phyloP scores from a whole-genome alignment of 1,140 invertebrate genomes.

The Cherax destructor region DNA sequence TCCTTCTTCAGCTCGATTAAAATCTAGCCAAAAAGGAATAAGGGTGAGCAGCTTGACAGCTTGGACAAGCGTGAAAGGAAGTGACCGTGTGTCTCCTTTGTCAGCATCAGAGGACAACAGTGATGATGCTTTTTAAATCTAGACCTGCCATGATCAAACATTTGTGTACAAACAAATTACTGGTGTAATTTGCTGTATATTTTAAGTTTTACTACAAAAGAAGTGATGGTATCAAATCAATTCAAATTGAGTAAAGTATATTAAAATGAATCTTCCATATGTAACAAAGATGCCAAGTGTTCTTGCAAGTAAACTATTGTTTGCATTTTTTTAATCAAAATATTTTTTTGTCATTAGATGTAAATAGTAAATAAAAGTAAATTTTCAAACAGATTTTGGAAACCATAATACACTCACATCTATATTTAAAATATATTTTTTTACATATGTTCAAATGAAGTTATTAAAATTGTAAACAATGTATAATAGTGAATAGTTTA shows the following conservation, averaged over 20 bases:
- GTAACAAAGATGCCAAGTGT: neutral
- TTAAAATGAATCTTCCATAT: neutral
- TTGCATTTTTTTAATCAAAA: neutral
- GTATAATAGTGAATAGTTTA: too few species aligned
- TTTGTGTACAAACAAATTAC: neutral
- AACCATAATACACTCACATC: too few species aligned
- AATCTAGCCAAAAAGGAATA: neutral
- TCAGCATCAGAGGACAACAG: conserved; percentile 18
- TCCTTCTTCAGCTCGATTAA: neutral
- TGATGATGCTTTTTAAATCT: conserved; percentile 3
- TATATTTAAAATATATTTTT: too few species aligned
- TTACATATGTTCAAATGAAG: too few species aligned
- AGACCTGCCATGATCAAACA: neutral
- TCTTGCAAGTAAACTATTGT: neutral
- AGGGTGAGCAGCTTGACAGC: neutral
- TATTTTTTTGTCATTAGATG: neutral
- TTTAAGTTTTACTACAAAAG: too few species aligned
- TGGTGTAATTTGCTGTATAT: too few species aligned
- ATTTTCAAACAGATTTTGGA: neutral
- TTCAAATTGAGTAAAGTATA: neutral
- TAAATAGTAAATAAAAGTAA: neutral
- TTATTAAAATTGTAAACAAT: too few species aligned
- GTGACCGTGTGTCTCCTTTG: neutral
- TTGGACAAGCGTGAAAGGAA: conserved; percentile 11
- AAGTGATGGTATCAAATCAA: too few species aligned